Conservation (phyloP, 2,797 vertebrate species). For the Arrhamphus sclerolepis region DNA sequence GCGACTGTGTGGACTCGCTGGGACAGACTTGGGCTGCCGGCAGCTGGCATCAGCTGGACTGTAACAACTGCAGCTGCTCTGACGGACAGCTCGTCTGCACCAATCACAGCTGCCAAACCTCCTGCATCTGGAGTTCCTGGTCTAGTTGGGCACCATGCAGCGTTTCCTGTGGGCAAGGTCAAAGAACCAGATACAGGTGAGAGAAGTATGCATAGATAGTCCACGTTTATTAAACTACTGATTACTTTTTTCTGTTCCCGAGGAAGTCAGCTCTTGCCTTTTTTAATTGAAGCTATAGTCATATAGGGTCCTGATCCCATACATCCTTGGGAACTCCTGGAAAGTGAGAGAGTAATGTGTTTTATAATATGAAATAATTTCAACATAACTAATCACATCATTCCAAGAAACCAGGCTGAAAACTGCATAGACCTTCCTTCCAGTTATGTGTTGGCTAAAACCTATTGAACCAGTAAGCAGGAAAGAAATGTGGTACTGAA, state of each 20-base stretch:
- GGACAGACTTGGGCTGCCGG: slow-evolving; percentile 87
- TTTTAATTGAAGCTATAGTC: no score
- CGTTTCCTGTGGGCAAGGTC: slow-evolving; percentile 80
- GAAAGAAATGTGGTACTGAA: no score
- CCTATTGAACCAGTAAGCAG: no score
- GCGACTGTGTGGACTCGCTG: slow-evolving; percentile 84
- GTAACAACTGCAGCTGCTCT: slow-evolving; percentile 88
- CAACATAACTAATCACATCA: no score
- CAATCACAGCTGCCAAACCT: slow-evolving; percentile 74
- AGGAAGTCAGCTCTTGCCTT: background rate
- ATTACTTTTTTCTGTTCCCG: background rate
- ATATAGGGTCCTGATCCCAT: no score
- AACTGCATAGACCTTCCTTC: no score
- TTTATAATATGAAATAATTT: no score
- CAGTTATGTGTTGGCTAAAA: no score
- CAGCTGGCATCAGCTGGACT: slow-evolving; percentile 81
- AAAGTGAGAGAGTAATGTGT: no score
- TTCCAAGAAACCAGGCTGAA: no score
- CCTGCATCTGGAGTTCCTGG: slow-evolving; percentile 89
- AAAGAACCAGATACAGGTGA: slow-evolving; percentile 87
- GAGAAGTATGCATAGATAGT: background rate
- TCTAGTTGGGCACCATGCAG: slow-evolving; percentile 89
- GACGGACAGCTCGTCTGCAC: slow-evolving; percentile 83
- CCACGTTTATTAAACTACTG: no score
- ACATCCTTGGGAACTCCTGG: no score